Conservation (phyloP, 2,888 invertebrate species). For the Acanthococcus lagerstroemiae region DNA sequence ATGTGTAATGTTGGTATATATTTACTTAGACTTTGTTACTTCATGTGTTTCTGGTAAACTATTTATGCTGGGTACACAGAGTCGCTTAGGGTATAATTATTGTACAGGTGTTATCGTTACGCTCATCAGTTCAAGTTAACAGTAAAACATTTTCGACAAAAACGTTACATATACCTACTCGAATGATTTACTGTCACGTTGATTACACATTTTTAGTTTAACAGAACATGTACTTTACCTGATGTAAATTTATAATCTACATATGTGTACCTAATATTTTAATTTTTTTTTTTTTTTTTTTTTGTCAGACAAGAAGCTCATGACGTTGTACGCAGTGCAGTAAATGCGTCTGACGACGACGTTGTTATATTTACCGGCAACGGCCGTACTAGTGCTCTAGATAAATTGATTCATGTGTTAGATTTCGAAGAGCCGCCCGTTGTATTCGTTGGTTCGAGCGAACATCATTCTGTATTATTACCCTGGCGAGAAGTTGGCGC, state of each 20-base stretch:
- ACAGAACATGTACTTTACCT: too few species aligned
- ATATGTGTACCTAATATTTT: not conserved
- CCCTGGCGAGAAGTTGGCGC: slow-evolving; percentile 74
- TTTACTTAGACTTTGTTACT: too few species aligned
- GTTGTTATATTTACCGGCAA: slow-evolving; percentile 63
- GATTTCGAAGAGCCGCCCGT: slow-evolving; percentile 52
- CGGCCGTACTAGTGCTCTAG: slow-evolving; percentile 65
- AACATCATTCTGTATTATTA: slow-evolving; percentile 63
- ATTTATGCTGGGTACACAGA: too few species aligned
- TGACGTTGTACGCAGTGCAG: slow-evolving; percentile 64
- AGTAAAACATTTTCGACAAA: too few species aligned
- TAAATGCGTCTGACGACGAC: slow-evolving; percentile 71
- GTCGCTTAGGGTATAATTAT: too few species aligned
- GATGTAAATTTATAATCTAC: not conserved
- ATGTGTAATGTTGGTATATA: too few species aligned
- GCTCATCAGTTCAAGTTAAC: too few species aligned
- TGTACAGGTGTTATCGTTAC: too few species aligned
- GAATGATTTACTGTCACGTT: too few species aligned
- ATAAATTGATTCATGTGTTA: slow-evolving; percentile 62
- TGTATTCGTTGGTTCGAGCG: slow-evolving; percentile 69
- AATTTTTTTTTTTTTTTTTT: slow-evolving; percentile 4
- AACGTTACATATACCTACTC: too few species aligned
- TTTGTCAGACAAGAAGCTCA: slow-evolving; percentile 64
- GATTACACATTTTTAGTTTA: too few species aligned
- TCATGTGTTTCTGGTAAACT: too few species aligned